Base-by-base conservation (phyloP, 2,888 invertebrate genomes). In the Trilocha varians region DNA sequence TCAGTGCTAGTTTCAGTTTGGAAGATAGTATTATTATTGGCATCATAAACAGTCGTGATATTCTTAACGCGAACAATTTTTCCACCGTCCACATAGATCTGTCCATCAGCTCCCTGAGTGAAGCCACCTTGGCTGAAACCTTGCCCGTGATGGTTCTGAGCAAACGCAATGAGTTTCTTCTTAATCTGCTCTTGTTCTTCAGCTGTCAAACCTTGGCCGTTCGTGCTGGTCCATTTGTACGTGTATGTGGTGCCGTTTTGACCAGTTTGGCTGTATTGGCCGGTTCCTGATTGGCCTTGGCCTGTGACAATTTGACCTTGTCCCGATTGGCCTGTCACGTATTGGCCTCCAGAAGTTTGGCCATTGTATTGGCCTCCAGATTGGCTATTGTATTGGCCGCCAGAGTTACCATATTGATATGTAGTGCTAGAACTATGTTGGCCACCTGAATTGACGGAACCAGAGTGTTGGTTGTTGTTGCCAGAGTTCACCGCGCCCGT, bases 1-100 rank as follows among this genome's bases (percentile, higher is more conserved):
- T 88, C 87, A 0, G 88, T 88, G 49, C 88, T 88, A 1, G 73
- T 75, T 53, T 88, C 88, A 2, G 78, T 70, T 53, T 83, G 71
- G 0, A 85, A 84, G 17, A 78, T 65, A 5, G 88, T 78, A 34
- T 80, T 83, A 44, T 80, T 73, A 43, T 85, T 80, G 15, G 70
- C 70, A 48, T 82, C 78, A 36, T 79, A 77, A 2, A 78, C 54
- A 33, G 73, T 65, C 0, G 78, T 78, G 48, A 57, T 73, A 42
- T 84, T 84, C 52, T 57, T 76, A 2, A 71, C 53, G 37, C 57
- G 65, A 0, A 75, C 69, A 2, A 80, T 49, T 38, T 65, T 62
- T 0, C 72, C 72, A 33, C 65, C 70, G 35, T 57, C 53, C 0
- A 56, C 57, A 15, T 62, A 55, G 3, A 62, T 68, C 3, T 53